Evolutionary conservation across 2,113 vertebrate genomes (phyloP), one percentile per base, ranked within the genome.

Genomic region (Aythya baeri): DNA sequence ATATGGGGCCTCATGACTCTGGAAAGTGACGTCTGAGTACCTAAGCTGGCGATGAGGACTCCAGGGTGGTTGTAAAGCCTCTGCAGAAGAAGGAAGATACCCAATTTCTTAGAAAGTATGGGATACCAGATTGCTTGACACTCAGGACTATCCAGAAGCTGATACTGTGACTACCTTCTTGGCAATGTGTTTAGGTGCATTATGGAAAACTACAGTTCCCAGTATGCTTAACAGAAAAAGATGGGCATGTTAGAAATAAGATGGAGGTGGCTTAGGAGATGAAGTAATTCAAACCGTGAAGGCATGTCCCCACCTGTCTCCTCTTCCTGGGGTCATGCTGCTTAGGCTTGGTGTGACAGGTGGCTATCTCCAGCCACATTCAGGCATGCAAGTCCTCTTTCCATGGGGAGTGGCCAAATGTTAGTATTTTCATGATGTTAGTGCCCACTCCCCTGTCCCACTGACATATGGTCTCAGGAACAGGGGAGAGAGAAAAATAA

Each of bases 351-450:
- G 0, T 43, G 63, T 44, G 63, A 32, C 23, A 50, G 22, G 46
- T 38, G 34, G 46, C 43, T 78, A 34, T 25, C 27, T 58, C 32
- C 22, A 31, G 8, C 25, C 49, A 52, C 43, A 46, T 9, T 74
- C 52, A 84, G 50, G 38, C 17, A 4, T 0, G 1, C 31, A 85
- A 72, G 58, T n/a, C 41, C 31, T 62, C 18, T 38, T 78, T 38
- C 44, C 49, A 26, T 41, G 49, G 36, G 27, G 27, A 52, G n/a
- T 6, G 3, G 4, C 29, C 26, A 38, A 11, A 77, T 23, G 3
- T 50, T 6, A 0, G 15, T 16, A 14, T 27, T 4, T 59, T 23
- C 23, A 2, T n/a, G 52, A 10, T 15, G 3, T 20, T 68, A 25
- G 6, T 55, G 31, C 11, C 26, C 31, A 8, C 22, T 29, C 9